Percentiles rank a stretch among this genome's conserved stretches.
These are phyloP conservation scores for Drosophila picticornis DNA, from an alignment of 2,888 invertebrate species.

Conservation along the genomic window DNA sequence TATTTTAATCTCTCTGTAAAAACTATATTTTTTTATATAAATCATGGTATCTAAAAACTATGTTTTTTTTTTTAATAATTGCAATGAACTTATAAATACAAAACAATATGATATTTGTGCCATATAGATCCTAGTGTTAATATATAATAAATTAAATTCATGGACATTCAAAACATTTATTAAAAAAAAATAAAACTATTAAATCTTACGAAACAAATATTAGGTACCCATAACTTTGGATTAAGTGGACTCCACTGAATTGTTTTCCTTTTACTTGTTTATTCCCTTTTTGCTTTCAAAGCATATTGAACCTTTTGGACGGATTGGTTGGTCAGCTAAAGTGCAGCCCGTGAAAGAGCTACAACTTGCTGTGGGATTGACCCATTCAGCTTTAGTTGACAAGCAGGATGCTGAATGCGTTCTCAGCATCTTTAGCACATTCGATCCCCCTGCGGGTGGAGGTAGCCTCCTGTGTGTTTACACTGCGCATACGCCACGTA, in stretches of 20 bases:
- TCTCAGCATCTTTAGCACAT: slow-evolving; percentile 51
- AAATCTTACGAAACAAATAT: neutral
- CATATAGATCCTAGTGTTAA: neutral
- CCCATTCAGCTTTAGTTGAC: slow-evolving; percentile 38
- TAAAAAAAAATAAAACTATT: neutral
- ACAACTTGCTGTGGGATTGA: slow-evolving; percentile 24
- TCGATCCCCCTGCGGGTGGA: neutral
- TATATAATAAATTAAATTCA: neutral
- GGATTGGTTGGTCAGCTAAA: slow-evolving; percentile 12
- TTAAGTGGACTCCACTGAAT: neutral
- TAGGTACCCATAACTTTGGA: neutral
- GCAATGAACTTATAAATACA: neutral
- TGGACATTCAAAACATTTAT: neutral
- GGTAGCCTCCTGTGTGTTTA: slow-evolving; percentile 32
- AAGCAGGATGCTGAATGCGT: slow-evolving; percentile 38
- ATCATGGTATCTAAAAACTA: neutral
- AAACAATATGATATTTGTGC: neutral
- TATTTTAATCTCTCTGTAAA: neutral
- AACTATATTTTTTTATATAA: neutral
- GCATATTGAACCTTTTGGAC: slow-evolving; percentile 1
- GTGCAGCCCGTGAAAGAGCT: slow-evolving; percentile 3
- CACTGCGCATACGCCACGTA: slow-evolving; percentile 59
- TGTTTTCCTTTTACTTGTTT: neutral
- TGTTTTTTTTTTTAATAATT: neutral
- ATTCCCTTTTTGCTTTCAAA: neutral